phyloP scores from a whole-genome alignment of 2,797 vertebrate species.

The Peromyscus nudipes region DNA sequence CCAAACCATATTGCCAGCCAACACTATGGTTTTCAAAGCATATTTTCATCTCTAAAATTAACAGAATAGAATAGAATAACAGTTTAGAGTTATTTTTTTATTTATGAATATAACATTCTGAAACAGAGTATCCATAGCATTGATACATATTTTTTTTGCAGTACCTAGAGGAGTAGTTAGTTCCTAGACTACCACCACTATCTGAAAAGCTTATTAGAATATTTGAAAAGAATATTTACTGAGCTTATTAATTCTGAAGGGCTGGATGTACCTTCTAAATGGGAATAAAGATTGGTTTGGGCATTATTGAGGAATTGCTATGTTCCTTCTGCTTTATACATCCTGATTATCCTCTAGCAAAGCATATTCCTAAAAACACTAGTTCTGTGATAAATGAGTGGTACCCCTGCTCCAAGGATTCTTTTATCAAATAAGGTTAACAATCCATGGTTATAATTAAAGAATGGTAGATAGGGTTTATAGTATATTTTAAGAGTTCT shows the following conservation, averaged over 20 bases:
- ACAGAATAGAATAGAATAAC: neutral
- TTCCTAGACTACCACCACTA: neutral
- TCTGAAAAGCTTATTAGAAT: slow-evolving; percentile 30
- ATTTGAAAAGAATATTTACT: slow-evolving; percentile 42
- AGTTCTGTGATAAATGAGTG: slow-evolving; percentile 50
- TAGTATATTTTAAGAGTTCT: neutral
- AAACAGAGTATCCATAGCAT: slow-evolving; percentile 15
- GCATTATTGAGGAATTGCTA: slow-evolving; percentile 34
- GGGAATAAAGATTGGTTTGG: slow-evolving; percentile 47
- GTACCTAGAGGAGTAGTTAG: neutral
- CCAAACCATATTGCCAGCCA: neutral
- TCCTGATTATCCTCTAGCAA: neutral
- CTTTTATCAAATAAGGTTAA: slow-evolving; percentile 39
- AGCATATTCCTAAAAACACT: slow-evolving; percentile 27
- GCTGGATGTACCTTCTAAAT: neutral
- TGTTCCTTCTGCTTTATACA: slow-evolving; percentile 3
- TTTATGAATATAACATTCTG: slow-evolving; percentile 39
- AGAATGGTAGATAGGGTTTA: neutral
- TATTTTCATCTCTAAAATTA: slow-evolving; percentile 52
- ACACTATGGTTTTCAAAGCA: slow-evolving; percentile 20
- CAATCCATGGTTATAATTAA: slow-evolving; percentile 24
- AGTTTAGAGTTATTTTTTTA: neutral
- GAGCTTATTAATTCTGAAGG: slow-evolving; percentile 46
- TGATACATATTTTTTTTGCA: slow-evolving; percentile 58
- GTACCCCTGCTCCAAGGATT: neutral